These are phyloP conservation scores for Lepidocyrtinus sp. DNA, from an alignment of 2,888 invertebrate genomes.

Conservation along the genomic window DNA sequence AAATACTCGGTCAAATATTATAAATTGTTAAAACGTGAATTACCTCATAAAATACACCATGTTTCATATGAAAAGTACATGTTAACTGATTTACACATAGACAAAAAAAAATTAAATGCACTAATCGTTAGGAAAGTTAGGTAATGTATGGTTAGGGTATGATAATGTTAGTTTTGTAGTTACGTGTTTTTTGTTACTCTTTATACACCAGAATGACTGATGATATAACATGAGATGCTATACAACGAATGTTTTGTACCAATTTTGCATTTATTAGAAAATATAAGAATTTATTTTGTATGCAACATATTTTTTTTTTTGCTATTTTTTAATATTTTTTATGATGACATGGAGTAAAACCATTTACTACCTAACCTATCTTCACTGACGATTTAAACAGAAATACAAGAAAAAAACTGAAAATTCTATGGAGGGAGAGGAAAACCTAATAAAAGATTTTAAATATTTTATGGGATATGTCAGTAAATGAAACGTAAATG, in stretches of 20 bases:
- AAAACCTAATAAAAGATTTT: too few relatives aligned
- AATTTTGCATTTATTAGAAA: constrained; percentile 22
- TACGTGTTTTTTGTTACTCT: background rate
- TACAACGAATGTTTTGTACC: constrained; percentile 11
- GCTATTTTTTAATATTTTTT: background rate
- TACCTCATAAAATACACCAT: constrained; percentile 31
- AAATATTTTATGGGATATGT: too few relatives aligned
- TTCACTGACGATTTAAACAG: too few relatives aligned
- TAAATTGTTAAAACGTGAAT: background rate
- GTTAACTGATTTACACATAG: constrained; percentile 12
- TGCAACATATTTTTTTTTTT: background rate
- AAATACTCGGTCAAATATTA: constrained; percentile 56
- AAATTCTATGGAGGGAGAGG: too few relatives aligned
- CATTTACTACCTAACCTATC: too few relatives aligned
- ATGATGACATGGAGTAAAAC: too few relatives aligned
- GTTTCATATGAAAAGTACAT: background rate
- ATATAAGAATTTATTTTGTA: constrained; percentile 19
- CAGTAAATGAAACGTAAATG: too few relatives aligned
- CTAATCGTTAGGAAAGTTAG: too few relatives aligned
- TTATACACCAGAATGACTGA: background rate
- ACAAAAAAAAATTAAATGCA: background rate
- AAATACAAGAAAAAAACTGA: too few relatives aligned
- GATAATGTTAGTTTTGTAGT: background rate
- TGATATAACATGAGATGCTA: background rate
- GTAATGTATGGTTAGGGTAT: background rate